phyloP scores from a whole-genome alignment of 1,140 invertebrate genomes.

The Zaprionus lachaisei region DNA sequence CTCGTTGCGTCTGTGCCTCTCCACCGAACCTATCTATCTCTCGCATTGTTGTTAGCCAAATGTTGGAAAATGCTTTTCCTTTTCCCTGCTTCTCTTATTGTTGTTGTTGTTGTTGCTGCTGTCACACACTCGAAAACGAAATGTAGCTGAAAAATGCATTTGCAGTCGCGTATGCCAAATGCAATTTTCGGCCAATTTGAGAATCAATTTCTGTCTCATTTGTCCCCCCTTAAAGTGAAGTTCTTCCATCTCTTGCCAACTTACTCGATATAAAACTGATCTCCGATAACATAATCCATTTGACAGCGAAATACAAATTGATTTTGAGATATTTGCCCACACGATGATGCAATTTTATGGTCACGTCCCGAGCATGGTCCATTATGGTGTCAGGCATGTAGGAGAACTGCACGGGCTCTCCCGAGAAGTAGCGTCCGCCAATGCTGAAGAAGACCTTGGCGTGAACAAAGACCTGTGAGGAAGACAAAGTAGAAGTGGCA shows the following conservation, averaged over 20 bases:
- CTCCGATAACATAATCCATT: constrained; percentile 96
- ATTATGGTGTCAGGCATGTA: constrained; percentile 92
- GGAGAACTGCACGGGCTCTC: constrained; percentile 86
- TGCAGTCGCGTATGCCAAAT: constrained; percentile 64
- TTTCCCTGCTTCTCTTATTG: neutral
- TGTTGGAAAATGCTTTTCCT: constrained; percentile 63
- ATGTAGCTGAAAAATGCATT: constrained; percentile 84
- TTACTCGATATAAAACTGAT: constrained; percentile 92
- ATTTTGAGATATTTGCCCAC: constrained; percentile 91
- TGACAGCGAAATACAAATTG: constrained; percentile 92
- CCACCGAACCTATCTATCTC: constrained; percentile 2
- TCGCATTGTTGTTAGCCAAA: constrained; percentile 74
- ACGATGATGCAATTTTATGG: constrained; percentile 91
- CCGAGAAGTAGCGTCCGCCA: constrained; percentile 89
- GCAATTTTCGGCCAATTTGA: constrained; percentile 61
- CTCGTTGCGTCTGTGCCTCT: constrained; percentile 38
- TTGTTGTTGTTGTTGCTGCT: constrained; percentile 13
- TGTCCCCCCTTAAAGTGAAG: constrained; percentile 1
- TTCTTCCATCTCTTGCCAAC: constrained; percentile 45
- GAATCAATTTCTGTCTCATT: constrained; percentile 6
- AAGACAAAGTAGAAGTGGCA: neutral
- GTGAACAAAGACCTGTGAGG: constrained; percentile 87
- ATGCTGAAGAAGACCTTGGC: constrained; percentile 91
- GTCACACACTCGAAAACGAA: constrained; percentile 77
- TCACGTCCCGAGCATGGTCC: constrained; percentile 93